Percentiles rank a stretch among this genome's conserved stretches.
These are phyloP conservation scores for Picus viridis DNA, from an alignment of 2,797 vertebrate genomes.

Conservation along the genomic window DNA sequence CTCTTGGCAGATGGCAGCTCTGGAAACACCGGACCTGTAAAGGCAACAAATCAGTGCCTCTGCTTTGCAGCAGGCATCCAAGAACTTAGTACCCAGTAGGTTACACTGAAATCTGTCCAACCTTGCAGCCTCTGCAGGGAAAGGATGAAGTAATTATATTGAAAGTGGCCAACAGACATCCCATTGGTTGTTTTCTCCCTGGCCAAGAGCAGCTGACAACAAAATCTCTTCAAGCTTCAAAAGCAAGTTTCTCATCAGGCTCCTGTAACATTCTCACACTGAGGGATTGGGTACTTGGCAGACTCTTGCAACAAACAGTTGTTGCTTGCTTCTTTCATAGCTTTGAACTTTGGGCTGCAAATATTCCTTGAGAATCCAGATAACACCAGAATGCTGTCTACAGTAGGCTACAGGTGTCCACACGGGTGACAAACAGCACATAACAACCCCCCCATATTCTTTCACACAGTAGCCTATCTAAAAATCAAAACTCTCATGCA, in stretches of 20 bases:
- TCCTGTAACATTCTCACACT: not conserved
- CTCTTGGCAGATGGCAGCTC: not conserved
- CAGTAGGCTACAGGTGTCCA: not conserved
- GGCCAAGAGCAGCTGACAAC: not conserved
- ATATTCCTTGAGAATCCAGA: accelerated
- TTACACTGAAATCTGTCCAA: not conserved
- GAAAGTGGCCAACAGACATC: not conserved
- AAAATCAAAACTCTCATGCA: not conserved
- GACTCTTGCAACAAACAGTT: not conserved
- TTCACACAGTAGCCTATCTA: not conserved
- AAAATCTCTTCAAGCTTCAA: not conserved
- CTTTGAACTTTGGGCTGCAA: not conserved
- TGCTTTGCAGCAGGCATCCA: not conserved
- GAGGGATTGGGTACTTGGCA: not conserved
- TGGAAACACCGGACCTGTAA: not conserved
- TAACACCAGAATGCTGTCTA: not conserved
- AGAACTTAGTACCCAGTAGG: not conserved
- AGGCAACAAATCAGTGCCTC: not conserved
- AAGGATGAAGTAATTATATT: not conserved
- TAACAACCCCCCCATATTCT: not conserved
- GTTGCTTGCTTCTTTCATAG: not conserved
- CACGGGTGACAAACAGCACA: not conserved
- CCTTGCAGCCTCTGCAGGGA: not conserved
- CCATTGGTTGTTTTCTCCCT: not conserved
- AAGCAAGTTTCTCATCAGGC: not conserved